These are phyloP conservation scores for Drosophila mimica DNA, from an alignment of 2,888 invertebrate genomes.

Conservation along the genomic window DNA sequence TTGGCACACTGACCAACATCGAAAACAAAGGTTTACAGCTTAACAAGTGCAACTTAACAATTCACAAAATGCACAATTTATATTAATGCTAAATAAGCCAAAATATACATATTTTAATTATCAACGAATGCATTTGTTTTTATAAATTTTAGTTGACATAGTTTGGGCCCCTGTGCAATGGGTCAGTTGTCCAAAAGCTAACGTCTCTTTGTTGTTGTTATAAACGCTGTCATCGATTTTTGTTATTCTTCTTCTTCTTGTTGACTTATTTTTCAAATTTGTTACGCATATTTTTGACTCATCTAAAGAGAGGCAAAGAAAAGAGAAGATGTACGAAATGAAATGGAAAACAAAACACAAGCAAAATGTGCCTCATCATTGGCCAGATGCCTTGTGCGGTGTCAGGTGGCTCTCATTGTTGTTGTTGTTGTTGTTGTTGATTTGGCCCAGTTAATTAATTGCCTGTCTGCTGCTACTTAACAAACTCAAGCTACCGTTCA, in stretches of 20 bases:
- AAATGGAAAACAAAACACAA: conserved; percentile 13
- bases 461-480: conserved; percentile 12
- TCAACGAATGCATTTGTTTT: not conserved
- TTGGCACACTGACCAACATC: conserved; percentile 32
- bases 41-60: not conserved
- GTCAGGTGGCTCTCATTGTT: conserved; percentile 10
- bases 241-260: not conserved
- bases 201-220: conserved; percentile 27
- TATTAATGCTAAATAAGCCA: not conserved
- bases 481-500: conserved; percentile 39
- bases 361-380: conserved; percentile 33
- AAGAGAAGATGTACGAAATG: conserved; percentile 2
- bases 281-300: conserved; percentile 50
- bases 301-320: conserved; percentile 10
- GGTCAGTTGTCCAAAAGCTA: conserved; percentile 21
- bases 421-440: not conserved
- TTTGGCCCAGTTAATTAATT: conserved; percentile 68
- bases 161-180: conserved; percentile 26
- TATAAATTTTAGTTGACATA: not conserved
- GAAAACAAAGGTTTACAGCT: not conserved
- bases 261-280: conserved; percentile 13
- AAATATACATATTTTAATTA: not conserved
- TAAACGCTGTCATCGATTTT: conserved; percentile 20
- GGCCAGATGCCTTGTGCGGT: conserved; percentile 35
- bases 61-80: not conserved